phyloP scores from a whole-genome alignment of 1,140 invertebrate genomes.

The Aphelinus atriplicis region DNA sequence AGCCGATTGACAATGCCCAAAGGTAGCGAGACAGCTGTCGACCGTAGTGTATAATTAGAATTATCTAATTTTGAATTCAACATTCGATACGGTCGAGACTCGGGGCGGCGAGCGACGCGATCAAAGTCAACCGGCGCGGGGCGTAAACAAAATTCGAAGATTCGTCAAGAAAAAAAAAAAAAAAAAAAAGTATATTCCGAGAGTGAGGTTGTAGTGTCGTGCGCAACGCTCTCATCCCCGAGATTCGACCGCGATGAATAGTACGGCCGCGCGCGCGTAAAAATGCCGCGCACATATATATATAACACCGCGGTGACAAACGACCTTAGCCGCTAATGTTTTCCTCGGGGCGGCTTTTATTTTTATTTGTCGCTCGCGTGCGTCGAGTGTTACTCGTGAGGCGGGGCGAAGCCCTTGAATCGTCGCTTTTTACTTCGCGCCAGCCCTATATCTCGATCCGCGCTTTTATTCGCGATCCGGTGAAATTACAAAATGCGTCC shows the following conservation, averaged over 20 bases:
- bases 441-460: no score
- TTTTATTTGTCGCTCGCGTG: constrained; percentile 19
- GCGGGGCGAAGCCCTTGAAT: constrained; percentile 21
- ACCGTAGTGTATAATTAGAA: no score
- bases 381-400: neutral
- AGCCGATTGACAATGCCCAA: no score
- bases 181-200: no score
- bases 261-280: neutral
- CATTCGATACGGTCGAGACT: no score
- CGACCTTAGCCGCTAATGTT: constrained; percentile 26
- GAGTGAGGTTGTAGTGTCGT: neutral
- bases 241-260: constrained; percentile 1
- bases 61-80: no score
- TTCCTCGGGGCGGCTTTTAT: constrained; percentile 17
- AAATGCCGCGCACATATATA: constrained; percentile 20
- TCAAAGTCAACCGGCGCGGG: neutral
- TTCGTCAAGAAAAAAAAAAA: no score
- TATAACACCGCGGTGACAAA: constrained; percentile 5
- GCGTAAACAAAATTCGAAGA: no score
- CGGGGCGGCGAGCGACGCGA: no score
- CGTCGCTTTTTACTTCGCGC: neutral
- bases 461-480: no score
- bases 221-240: neutral
- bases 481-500: no score
- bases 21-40: no score